Evolutionary conservation across 2,113 vertebrate species (phyloP), one percentile per base, ranked within the genome.

Genomic region (Nothobranchius furzeri): DNA sequence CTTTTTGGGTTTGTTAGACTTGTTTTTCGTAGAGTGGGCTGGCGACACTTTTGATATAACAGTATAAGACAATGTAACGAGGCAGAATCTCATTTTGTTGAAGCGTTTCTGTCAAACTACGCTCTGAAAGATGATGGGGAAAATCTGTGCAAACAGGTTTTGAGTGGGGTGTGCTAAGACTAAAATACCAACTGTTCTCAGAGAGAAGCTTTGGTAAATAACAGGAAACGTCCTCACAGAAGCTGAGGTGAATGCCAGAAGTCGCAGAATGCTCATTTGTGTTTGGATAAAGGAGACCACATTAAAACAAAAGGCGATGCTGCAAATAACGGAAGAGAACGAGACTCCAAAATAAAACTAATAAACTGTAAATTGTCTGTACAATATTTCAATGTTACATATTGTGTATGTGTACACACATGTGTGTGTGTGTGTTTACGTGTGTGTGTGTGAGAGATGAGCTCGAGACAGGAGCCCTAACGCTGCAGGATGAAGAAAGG

Each of bases 401-500:
- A 55, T 25, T 12, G 36, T 78, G 53, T n/a, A 54, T 43, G 25
- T 58, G n/a, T n/a, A n/a, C n/a, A n/a, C n/a, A n/a, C n/a, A n/a
- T n/a, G n/a, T n/a, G n/a, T n/a, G n/a, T n/a, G 12, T 65, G 53
- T 72, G 78, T 73, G 77, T 71, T 76, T 64, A 68, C 30, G 59
- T 24, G 11, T 14, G 50, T 49, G 70, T 73, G 70, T 69, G 78
- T 55, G 64, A 68, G 73, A 49, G 88, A 91, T 55, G 82, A 79
- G 84, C 64, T 45, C 69, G 60, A 72, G 85, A 89, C 87, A 88
- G 87, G 82, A 90, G 89, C 79, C 86, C 89, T 88, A 90, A 81
- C 87, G 74, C 88, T 89, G 88, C 87, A 88, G 90, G 89, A 91
- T 89, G 90, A 88, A 90, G 87, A 90, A 90, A 92, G 89, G 90